A percentile compares a stretch with the other conserved stretches of the same genome.
Conservation (phyloP, 1,140 invertebrate genomes). For the Meloidogyne hapla region DNA sequence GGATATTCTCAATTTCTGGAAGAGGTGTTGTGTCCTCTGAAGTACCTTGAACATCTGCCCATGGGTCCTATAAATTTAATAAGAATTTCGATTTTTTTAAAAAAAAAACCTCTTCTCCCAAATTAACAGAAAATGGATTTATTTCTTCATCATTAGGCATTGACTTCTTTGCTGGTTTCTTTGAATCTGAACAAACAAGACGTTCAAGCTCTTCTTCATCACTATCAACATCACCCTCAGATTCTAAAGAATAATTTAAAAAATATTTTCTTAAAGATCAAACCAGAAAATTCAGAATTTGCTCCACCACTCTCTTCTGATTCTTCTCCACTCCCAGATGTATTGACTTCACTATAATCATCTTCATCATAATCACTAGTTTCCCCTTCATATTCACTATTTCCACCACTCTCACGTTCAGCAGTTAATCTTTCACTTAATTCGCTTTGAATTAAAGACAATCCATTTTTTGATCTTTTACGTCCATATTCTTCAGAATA, state of each 20-base stretch:
- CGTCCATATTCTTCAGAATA: neutral
- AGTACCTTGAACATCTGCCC: conserved; percentile 12
- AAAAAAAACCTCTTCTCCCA: conserved; percentile 43
- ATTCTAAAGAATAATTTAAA: conserved; percentile 8
- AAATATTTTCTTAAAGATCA: neutral
- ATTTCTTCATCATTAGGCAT: conserved; percentile 39
- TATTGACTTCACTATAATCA: neutral
- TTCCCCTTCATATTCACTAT: conserved; percentile 34
- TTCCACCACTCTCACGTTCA: conserved; percentile 36
- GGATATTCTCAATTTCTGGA: neutral
- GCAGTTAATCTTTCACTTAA: conserved; percentile 11
- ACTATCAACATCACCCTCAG: conserved; percentile 27
- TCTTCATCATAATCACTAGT: conserved; percentile 32
- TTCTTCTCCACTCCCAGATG: conserved; percentile 34
- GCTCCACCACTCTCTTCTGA: conserved; percentile 27
- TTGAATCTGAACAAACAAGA: conserved; percentile 14
- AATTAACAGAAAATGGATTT: conserved; percentile 59
- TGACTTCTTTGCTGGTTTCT: neutral
- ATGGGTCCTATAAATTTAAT: conserved; percentile 16
- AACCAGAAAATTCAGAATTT: conserved; percentile 3
- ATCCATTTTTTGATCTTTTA: conserved; percentile 5
- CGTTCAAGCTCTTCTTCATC: conserved; percentile 27
- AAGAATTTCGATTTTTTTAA: neutral
- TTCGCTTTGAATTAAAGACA: neutral
- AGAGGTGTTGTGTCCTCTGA: neutral